Base-by-base conservation (phyloP, 2,888 invertebrate genomes). In the Platycnemis pennipes region DNA sequence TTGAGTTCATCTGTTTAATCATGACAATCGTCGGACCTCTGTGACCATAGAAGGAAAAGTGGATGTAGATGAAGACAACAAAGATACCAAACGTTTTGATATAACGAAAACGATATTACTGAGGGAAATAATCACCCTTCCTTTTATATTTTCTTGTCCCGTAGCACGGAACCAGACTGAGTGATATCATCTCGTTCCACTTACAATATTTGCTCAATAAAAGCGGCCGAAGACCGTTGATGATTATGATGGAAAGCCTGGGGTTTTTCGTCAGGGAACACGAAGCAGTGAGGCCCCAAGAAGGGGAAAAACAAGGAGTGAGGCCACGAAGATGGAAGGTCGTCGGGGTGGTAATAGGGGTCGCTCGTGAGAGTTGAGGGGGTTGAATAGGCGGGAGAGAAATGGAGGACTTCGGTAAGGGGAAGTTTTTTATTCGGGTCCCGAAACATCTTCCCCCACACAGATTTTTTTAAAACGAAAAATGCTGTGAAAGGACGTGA, bases 161-260 rank as follows among this genome's bases (percentile, higher is more conserved):
- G 1, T 11, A 77, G 77, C 77, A 13, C 37, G 77, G 37, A 31
- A 37, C 13, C 11, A 13, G 37, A 26, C 16, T n/a, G 63, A 26
- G 1, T 63, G 77, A 77, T 77, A 77, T 37, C 31, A 77, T 77
- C 77, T 77, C 37, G 77, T 16, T 77, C 77, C 77, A 77, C 37
- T 77, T 31, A 77, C 37, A 77, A 8, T 37, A 77, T 77, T 77
- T 77, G 37, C 77, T 26, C 77, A 77, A 77, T 77, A 77, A 77
- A n/a, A 77, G 37, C 11, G 37, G 31, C 31, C 37, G 11, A 16
- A 26, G 13, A 77, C 37, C 31, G 13, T 37, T 37, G 37, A 26
- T 11, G 69, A 69, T 69, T 8, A 22, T 8, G 31, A 69, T n/a
- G 69, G 13, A 11, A 16, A 77, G 37, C 77, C 26, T 63, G 31